Evolutionary conservation across 2,888 invertebrate genomes (phyloP).

Genomic region (Catocala fraxini): DNA sequence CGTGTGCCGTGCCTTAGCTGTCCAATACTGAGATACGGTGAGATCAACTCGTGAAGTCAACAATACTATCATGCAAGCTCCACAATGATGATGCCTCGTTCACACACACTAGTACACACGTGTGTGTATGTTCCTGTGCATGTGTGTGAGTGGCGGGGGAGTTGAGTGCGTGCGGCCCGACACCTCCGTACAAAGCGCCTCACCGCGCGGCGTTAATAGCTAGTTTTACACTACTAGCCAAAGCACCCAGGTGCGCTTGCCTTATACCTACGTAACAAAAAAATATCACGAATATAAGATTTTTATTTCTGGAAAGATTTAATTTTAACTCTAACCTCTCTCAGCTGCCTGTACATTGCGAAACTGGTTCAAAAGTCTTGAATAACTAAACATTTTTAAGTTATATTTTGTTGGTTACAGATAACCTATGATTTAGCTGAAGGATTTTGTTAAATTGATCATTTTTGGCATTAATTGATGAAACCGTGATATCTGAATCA

Average conservation of each 20-base stretch:
- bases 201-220: slow-evolving; percentile 71
- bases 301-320: too few relatives aligned
- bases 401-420: too few relatives aligned
- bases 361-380: too few relatives aligned
- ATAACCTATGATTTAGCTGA: too few relatives aligned
- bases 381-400: too few relatives aligned
- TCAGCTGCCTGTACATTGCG: too few relatives aligned
- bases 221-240: slow-evolving; percentile 71
- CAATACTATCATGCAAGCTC: slow-evolving; percentile 7
- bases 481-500: too few relatives aligned
- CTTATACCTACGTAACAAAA: background rate
- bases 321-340: too few relatives aligned
- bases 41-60: background rate
- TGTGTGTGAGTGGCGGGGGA: slow-evolving; percentile 32
- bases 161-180: slow-evolving; percentile 72
- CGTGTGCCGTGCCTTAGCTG: too few relatives aligned
- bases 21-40: background rate
- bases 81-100: slow-evolving; percentile 7
- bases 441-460: too few relatives aligned
- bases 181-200: slow-evolving; percentile 81
- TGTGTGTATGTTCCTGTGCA: background rate
- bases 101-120: slow-evolving; percentile 4
- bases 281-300: background rate
- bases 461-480: too few relatives aligned
- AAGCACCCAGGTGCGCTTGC: slow-evolving; percentile 48